Evolutionary conservation across 2,888 invertebrate species (phyloP), one percentile per base, ranked within the genome.

Genomic region (Thelaira solivaga): DNA sequence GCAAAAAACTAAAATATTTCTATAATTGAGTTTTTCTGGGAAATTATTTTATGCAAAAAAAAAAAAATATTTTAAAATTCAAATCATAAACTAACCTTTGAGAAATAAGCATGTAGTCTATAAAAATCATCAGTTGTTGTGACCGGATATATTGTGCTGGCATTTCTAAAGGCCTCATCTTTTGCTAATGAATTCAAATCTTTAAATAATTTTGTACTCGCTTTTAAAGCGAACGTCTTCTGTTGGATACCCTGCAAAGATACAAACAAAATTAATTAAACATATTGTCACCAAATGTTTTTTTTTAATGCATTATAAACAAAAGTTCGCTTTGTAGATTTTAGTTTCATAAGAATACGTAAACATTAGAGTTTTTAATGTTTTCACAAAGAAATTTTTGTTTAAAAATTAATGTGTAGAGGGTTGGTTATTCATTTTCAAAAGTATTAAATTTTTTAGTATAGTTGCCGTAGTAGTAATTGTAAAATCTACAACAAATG

Each of bases 41-140:
- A n/a, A n/a, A n/a, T n/a, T n/a, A n/a, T n/a, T n/a, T n/a, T n/a
- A n/a, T 4, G 26, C 26, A 6, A 26, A 6, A 6, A 26, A 26
- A 26, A 26, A 26, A 26, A 6, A 5, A 6, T 26, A 26, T 26
- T 26, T 29, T 26, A 10, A 31, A 61, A 47, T n/a, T 11, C 11
- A 49, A 47, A 49, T n/a, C 2, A 36, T n/a, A 24, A 55, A 68
- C 88, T 89, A 87, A 94, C 93, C 89, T 92, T 90, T 7, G 94
- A 91, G 83, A 93, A 93, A 86, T 93, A 93, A 1, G 93, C 92
- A 87, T 96, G 95, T 71, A 95, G 90, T 77, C 92, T 91, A 87
- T 93, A 93, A 84, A 93, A 91, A 81, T 92, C 90, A 49, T 90
- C 90, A n/a, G 92, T 90, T 80, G 91, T 90, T 45, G 90, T 86